phyloP scores from a whole-genome alignment of 2,888 invertebrate genomes.

The Azorinus chamasolen region DNA sequence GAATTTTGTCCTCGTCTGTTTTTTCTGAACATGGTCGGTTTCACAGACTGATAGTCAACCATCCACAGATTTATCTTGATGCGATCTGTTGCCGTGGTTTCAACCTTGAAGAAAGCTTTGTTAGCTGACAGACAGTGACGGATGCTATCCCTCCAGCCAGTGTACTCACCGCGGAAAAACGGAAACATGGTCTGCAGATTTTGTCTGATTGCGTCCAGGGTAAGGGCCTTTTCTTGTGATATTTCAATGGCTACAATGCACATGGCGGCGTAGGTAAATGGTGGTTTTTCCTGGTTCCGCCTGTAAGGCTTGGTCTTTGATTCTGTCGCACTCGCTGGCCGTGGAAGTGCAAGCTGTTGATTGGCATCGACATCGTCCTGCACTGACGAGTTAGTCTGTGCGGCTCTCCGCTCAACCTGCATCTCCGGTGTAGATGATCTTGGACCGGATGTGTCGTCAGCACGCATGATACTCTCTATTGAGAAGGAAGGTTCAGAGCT shows the following conservation, averaged over 20 bases:
- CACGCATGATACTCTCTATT: too few species aligned
- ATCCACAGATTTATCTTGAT: conserved; percentile 24
- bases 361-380: too few species aligned
- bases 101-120: conserved; percentile 67
- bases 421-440: too few species aligned
- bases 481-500: too few species aligned
- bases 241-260: conserved; percentile 67
- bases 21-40: conserved; percentile 18
- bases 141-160: conserved; percentile 74
- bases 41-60: conserved; percentile 16
- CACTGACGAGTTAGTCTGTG: too few species aligned
- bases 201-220: conserved; percentile 62
- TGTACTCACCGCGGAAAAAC: conserved; percentile 71
- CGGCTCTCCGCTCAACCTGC: too few species aligned
- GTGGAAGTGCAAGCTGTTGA: too few species aligned
- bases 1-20: neutral
- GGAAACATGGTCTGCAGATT: conserved; percentile 68
- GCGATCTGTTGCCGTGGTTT: neutral
- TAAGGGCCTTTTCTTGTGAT: conserved; percentile 58
- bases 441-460: neutral
- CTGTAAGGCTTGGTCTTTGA: too few species aligned
- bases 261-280: conserved; percentile 77
- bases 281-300: conserved; percentile 65
- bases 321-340: too few species aligned
- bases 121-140: conserved; percentile 72